phyloP scores from a whole-genome alignment of 2,888 invertebrate genomes.

The Cephus runcator region DNA sequence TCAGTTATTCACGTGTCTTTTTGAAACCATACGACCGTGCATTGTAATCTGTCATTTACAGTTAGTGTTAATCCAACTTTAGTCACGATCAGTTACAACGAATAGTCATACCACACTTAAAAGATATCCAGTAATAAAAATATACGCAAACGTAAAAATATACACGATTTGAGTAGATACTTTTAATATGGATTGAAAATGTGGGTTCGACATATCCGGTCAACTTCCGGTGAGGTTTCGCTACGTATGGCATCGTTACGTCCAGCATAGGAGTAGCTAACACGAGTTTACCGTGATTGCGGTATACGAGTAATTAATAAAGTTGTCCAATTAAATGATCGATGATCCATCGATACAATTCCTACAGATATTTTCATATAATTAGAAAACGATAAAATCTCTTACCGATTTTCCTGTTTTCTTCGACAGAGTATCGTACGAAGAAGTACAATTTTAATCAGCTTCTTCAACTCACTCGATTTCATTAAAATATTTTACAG shows the following conservation, averaged over 20 bases:
- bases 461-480: conserved; percentile 44
- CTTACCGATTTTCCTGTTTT: conserved; percentile 46
- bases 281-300: no score
- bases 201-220: background rate
- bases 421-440: conserved; percentile 50
- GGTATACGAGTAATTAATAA: background rate
- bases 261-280: background rate
- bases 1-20: background rate
- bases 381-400: background rate
- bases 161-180: background rate
- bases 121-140: background rate
- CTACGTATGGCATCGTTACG: background rate
- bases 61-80: background rate
- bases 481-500: conserved; percentile 43
- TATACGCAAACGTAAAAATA: background rate
- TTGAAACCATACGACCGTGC: background rate
- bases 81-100: background rate
- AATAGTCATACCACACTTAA: background rate
- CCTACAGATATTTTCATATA: background rate
- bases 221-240: background rate
- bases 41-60: background rate
- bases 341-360: conserved; percentile 6
- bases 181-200: background rate
- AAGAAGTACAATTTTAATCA: conserved; percentile 50
- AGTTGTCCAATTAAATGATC: conserved; percentile 11